Conservation (phyloP, 2,113 vertebrate species). For the Mus musculus region DNA sequence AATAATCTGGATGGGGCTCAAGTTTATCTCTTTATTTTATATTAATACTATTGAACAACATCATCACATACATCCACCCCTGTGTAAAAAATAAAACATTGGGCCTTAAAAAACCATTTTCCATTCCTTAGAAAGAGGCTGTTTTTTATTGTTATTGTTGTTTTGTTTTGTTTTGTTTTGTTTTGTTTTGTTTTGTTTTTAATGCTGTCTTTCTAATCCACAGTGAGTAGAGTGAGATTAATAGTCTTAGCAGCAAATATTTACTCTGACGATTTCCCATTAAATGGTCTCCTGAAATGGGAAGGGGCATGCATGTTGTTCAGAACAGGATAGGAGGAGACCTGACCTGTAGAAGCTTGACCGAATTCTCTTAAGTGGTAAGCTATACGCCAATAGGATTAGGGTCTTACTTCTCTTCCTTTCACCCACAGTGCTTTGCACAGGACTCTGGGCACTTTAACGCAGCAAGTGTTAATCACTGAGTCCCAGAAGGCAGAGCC, state of each 20-base stretch:
- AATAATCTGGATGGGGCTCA: not conserved
- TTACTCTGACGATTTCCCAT: not conserved
- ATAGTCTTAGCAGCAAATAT: not conserved
- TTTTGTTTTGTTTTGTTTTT: too few relatives aligned
- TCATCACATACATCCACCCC: not conserved
- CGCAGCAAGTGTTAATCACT: not conserved
- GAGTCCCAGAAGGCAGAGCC: not conserved
- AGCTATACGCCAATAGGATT: not conserved
- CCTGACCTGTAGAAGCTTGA: too few relatives aligned
- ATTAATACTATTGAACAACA: conserved; percentile 19
- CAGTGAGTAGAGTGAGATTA: not conserved
- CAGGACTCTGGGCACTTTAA: not conserved
- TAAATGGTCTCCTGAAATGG: not conserved
- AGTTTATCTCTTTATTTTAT: not conserved
- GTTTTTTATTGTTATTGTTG: too few relatives aligned
- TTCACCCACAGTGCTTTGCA: not conserved
- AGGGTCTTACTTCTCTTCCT: not conserved
- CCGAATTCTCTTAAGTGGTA: not conserved
- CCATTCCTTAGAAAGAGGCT: not conserved
- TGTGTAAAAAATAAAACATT: not conserved
- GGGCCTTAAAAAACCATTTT: not conserved
- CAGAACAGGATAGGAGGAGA: not conserved
- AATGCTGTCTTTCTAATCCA: not conserved
- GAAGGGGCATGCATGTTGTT: not conserved
- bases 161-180: too few relatives aligned